Conservation (phyloP, 2,888 invertebrate genomes). For the Pterostichus niger region DNA sequence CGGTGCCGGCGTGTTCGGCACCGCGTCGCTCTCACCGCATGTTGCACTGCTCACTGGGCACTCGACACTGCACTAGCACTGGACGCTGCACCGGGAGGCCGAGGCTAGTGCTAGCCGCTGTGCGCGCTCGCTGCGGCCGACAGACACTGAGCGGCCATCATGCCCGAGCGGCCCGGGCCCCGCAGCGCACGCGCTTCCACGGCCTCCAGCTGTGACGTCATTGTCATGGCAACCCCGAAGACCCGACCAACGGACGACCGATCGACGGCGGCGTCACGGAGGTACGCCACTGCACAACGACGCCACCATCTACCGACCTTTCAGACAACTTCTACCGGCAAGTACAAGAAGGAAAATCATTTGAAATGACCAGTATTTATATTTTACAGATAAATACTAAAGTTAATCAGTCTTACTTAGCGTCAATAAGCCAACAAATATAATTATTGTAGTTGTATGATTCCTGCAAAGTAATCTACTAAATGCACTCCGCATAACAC, state of each 20-base stretch:
- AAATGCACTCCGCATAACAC: too few relatives aligned
- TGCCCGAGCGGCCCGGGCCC: conserved; percentile 4
- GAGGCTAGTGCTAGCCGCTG: neutral
- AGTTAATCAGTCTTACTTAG: too few relatives aligned
- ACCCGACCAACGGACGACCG: neutral
- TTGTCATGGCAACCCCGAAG: conserved; percentile 7
- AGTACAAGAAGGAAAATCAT: neutral
- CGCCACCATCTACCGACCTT: neutral
- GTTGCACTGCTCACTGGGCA: conserved; percentile 16
- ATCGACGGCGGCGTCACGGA: neutral
- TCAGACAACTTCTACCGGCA: neutral
- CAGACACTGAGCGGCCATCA: conserved; percentile 18
- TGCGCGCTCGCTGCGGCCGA: conserved; percentile 13
- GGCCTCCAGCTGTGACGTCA: conserved; percentile 27
- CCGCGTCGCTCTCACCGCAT: neutral
- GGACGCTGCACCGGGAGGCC: conserved; percentile 14
- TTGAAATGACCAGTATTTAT: neutral
- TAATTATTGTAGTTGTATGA: too few relatives aligned
- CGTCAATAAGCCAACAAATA: too few relatives aligned
- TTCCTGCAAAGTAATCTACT: too few relatives aligned
- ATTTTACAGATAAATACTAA: too few relatives aligned
- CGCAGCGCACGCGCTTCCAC: neutral
- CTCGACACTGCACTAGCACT: conserved; percentile 24
- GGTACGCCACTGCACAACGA: neutral
- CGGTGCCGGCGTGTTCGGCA: conserved; percentile 16